Evolutionary conservation across 2,888 invertebrate genomes (phyloP), one percentile per base, ranked within the genome.

Genomic region (Julus scanicus): DNA sequence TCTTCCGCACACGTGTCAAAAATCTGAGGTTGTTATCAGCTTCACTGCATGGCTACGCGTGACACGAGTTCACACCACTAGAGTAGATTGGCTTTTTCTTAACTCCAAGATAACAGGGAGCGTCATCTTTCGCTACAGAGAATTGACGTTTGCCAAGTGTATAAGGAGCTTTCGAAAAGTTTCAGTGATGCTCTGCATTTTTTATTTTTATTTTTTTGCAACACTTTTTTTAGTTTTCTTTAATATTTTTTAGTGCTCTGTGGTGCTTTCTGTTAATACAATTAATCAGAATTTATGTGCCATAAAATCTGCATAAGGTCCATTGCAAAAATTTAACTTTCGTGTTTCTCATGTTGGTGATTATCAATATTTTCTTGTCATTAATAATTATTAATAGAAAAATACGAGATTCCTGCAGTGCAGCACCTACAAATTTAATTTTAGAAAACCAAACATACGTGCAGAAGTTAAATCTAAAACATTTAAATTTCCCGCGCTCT

Each of bases 1-100:
- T 85, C 44, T 85, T 85, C 85, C 85, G 85, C 85, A 85, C 85
- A 85, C 85, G 85, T 85, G 85, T 85, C 85, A 85, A 85, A 29
- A 13, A 13, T n/a, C 83, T 9, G 83, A n/a, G 39, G 11, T 11
- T 83, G 83, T 15, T 85, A 13, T 8, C 85, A 29, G 49, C 85
- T 85, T 48, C 85, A 13, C n/a, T 29, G 29, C 85, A 44, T 44
- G 29, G 85, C 48, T 49, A 29, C 37, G 1, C 37, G 1, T 85
- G 29, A 1, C 84, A 6, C 17, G 17, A 44, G 40, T 84, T 3
- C 44, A 11, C 40, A 15, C 85, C 85, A 85, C 48, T 8, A 85
- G n/a, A 85, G 85, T 49, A 44, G 85, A 49, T 17, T 13, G 80
- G 13, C 85, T n/a, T 84, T 85, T 85, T 15, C 53, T 15, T 15